These are phyloP conservation scores for Macrotrachela quadricornifera DNA, from an alignment of 1,140 invertebrate genomes.

Conservation along the genomic window DNA sequence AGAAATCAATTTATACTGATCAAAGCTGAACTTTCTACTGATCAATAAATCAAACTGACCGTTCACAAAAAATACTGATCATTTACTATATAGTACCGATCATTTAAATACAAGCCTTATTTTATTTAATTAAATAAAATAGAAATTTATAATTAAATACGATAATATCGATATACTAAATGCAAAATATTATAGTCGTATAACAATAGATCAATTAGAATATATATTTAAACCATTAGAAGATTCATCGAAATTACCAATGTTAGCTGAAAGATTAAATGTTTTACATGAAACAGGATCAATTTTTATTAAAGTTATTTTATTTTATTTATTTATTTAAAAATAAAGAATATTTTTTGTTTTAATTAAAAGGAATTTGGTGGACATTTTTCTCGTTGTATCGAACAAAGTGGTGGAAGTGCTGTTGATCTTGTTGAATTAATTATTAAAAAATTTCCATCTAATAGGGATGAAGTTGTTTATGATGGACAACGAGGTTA, in stretches of 20 bases:
- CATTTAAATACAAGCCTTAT: too few relatives aligned
- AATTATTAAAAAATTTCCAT: constrained; percentile 58
- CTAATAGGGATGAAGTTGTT: constrained; percentile 54
- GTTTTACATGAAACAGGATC: constrained; percentile 57
- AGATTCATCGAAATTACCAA: constrained; percentile 39
- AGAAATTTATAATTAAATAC: constrained; percentile 28
- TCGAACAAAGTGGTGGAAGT: constrained; percentile 47
- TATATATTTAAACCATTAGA: constrained; percentile 45
- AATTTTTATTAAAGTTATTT: constrained; percentile 25
- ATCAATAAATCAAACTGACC: too few relatives aligned
- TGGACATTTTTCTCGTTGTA: constrained; percentile 57
- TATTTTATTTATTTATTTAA: neutral
- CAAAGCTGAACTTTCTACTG: too few relatives aligned
- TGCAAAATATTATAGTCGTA: constrained; percentile 51
- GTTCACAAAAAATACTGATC: too few relatives aligned
- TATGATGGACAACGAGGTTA: constrained; percentile 42
- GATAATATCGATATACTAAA: constrained; percentile 53
- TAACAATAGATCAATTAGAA: constrained; percentile 43
- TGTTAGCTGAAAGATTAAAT: constrained; percentile 49
- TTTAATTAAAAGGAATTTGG: constrained; percentile 50
- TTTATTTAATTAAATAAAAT: too few relatives aligned
- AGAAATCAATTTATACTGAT: too few relatives aligned
- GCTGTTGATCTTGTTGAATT: constrained; percentile 50
- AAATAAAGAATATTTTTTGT: neutral
- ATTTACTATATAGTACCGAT: too few relatives aligned